These are phyloP conservation scores for Scolopax bukidnonensis DNA, from an alignment of 2,797 vertebrate species.

Conservation along the genomic window DNA sequence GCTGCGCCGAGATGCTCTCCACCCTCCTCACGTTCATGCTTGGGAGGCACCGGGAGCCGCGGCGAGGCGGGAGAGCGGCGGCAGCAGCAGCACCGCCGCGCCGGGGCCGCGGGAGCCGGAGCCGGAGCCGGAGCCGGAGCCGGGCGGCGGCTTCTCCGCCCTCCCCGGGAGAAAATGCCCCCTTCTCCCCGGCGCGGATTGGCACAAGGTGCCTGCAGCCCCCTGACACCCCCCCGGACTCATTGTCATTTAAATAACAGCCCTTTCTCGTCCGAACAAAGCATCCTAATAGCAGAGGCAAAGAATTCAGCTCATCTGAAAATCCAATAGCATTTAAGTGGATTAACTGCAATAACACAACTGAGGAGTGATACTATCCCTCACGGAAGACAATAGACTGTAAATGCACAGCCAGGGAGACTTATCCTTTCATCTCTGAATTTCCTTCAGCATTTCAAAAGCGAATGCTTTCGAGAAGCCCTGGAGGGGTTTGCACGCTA, in stretches of 20 bases:
- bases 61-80: neutral
- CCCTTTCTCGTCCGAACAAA: slow-evolving; percentile 66
- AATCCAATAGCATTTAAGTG: slow-evolving; percentile 77
- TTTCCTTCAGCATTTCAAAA: slow-evolving; percentile 75
- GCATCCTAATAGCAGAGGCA: slow-evolving; percentile 67
- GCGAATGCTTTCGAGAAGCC: slow-evolving; percentile 65
- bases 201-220: slow-evolving; percentile 48
- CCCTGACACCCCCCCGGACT: slow-evolving; percentile 63
- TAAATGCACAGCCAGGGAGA: slow-evolving; percentile 67
- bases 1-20: slow-evolving; percentile 86
- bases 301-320: slow-evolving; percentile 70
- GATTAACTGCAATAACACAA: slow-evolving; percentile 77
- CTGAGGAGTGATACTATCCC: slow-evolving; percentile 69
- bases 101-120: neutral
- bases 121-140: neutral
- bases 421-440: slow-evolving; percentile 72
- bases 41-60: neutral
- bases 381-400: slow-evolving; percentile 73
- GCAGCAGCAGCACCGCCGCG: neutral
- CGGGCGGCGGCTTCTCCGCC: neutral
- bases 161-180: neutral
- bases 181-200: neutral
- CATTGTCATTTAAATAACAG: slow-evolving; percentile 70
- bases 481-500: slow-evolving; percentile 62
- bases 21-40: slow-evolving; percentile 84